phyloP scores from a whole-genome alignment of 1,140 invertebrate genomes.

The Dufourea novaeangliae region DNA sequence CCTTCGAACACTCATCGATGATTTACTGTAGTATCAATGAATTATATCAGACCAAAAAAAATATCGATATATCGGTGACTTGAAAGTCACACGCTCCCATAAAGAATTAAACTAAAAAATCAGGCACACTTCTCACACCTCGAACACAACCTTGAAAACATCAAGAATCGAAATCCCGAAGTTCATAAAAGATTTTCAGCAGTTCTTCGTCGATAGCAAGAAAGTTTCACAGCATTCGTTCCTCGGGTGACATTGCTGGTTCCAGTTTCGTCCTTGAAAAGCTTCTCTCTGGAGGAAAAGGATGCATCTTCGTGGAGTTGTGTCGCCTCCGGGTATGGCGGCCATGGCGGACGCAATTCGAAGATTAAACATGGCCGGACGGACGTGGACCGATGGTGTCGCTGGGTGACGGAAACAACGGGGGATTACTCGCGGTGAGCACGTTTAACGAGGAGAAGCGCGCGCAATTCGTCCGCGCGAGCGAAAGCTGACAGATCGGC shows the following conservation, averaged over 20 bases:
- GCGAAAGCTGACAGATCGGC: conserved; percentile 25
- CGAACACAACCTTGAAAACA: too few species aligned
- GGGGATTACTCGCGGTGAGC: background rate
- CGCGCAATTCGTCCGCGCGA: conserved; percentile 31
- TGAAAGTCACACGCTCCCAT: too few species aligned
- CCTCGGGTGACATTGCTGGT: background rate
- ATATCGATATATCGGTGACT: too few species aligned
- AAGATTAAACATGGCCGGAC: conserved; percentile 27
- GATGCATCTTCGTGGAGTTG: conserved; percentile 2
- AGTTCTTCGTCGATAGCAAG: too few species aligned
- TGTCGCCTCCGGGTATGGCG: background rate
- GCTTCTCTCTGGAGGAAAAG: background rate
- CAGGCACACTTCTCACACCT: too few species aligned
- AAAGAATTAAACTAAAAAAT: too few species aligned
- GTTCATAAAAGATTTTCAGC: too few species aligned
- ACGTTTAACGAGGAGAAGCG: conserved; percentile 10
- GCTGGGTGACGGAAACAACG: conserved; percentile 18
- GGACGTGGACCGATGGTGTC: conserved; percentile 47
- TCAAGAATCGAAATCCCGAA: too few species aligned
- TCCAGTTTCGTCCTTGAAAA: conserved; percentile 4
- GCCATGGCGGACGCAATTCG: conserved; percentile 23
- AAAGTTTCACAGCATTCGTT: too few species aligned
- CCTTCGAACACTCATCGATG: too few species aligned
- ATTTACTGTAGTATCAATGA: too few species aligned
- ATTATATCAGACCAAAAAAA: too few species aligned